A percentile compares a stretch with the other conserved stretches of the same genome.
phyloP scores from a whole-genome alignment of 2,113 vertebrate species.

The Mesoclemmys tuberculata region DNA sequence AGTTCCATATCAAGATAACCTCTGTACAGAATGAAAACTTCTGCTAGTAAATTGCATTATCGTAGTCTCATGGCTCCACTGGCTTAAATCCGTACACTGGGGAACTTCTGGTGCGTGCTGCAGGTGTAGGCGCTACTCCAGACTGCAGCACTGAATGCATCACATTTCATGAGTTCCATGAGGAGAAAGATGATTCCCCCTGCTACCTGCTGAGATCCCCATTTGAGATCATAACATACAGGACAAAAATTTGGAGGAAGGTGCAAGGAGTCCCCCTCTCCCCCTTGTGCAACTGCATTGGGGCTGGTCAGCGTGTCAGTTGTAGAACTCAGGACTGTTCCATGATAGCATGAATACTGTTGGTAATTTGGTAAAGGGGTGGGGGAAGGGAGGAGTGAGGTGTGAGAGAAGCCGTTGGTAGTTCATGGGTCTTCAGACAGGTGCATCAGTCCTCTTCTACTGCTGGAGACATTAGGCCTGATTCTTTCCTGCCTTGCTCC shows the following conservation, averaged over 20 bases:
- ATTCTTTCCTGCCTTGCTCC: neutral
- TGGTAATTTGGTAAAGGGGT: neutral
- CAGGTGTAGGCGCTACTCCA: neutral
- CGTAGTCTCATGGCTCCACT: neutral
- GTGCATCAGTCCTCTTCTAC: neutral
- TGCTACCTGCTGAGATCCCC: neutral
- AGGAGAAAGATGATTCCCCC: neutral
- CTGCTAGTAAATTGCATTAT: neutral
- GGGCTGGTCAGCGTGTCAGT: neutral
- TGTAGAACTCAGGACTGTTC: neutral
- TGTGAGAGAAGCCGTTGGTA: rapidly evolving
- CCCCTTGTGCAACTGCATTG: neutral
- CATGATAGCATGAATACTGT: rapidly evolving
- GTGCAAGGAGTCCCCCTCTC: neutral
- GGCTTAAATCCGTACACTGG: neutral
- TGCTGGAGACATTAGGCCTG: neutral
- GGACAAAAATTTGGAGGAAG: neutral
- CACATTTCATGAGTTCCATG: neutral
- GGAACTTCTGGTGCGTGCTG: neutral
- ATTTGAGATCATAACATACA: neutral
- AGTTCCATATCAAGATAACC: neutral
- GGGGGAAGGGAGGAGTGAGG: neutral
- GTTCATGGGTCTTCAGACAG: neutral
- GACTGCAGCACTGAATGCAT: neutral
- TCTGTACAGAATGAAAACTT: neutral